phyloP scores from a whole-genome alignment of 2,888 invertebrate species.

The Molanna angustata region DNA sequence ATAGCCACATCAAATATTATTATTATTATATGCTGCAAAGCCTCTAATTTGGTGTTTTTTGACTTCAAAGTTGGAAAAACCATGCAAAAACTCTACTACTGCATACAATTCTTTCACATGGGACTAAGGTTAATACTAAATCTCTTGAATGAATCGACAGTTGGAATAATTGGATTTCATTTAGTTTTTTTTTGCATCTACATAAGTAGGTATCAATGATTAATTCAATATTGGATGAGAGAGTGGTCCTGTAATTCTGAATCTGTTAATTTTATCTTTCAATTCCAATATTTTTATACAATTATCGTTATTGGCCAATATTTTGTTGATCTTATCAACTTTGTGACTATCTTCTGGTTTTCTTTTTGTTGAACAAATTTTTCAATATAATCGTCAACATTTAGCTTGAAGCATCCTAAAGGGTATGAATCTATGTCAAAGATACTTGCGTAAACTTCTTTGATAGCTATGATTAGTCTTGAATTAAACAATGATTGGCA shows the following conservation, averaged over 20 bases:
- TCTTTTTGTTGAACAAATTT: slow-evolving; percentile 36
- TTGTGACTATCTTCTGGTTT: slow-evolving; percentile 21
- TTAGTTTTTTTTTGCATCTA: slow-evolving; percentile 30
- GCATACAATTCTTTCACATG: too few species aligned
- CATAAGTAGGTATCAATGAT: slow-evolving; percentile 47
- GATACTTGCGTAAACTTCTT: slow-evolving; percentile 71
- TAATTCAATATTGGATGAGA: slow-evolving; percentile 66
- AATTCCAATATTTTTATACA: slow-evolving; percentile 56
- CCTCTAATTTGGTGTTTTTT: too few species aligned
- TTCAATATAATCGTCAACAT: slow-evolving; percentile 17
- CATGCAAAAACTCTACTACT: too few species aligned
- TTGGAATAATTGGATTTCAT: slow-evolving; percentile 1
- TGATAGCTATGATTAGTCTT: slow-evolving; percentile 82
- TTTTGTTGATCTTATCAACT: slow-evolving; percentile 5
- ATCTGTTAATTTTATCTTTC: slow-evolving; percentile 69
- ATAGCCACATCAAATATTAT: too few species aligned
- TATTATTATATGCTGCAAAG: too few species aligned
- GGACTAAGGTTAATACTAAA: too few species aligned
- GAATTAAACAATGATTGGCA: slow-evolving; percentile 74
- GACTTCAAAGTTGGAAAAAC: too few species aligned
- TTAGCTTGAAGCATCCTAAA: slow-evolving; percentile 38
- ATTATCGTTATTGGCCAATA: slow-evolving; percentile 35
- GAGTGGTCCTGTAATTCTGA: slow-evolving; percentile 78
- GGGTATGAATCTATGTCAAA: slow-evolving; percentile 66
- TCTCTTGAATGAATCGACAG: too few species aligned